Conservation (phyloP, 2,888 invertebrate species). For the Drosophila demipolita region DNA sequence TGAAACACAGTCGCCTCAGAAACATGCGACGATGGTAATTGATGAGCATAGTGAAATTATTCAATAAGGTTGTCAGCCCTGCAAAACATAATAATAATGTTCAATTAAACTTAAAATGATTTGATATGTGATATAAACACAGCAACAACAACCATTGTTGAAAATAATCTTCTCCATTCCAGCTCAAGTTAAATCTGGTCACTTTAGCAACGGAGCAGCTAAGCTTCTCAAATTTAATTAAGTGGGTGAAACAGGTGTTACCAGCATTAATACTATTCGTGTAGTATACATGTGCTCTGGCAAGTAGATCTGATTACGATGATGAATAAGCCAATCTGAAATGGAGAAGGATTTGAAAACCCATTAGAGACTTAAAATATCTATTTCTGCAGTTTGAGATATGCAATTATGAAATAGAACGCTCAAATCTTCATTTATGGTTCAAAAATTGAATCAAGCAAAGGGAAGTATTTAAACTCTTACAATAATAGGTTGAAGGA, state of each 20-base stretch:
- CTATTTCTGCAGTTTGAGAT: neutral
- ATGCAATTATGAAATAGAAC: neutral
- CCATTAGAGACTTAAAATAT: neutral
- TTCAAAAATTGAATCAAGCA: neutral
- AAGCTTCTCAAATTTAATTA: conserved; percentile 37
- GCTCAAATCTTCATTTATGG: neutral
- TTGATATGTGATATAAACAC: conserved; percentile 38
- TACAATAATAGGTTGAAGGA: neutral
- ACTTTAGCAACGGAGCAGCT: conserved; percentile 1
- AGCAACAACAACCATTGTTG: conserved; percentile 2
- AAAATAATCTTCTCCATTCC: conserved; percentile 10
- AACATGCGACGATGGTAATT: conserved; percentile 9
- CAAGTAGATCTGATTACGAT: conserved; percentile 31
- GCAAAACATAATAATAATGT: conserved; percentile 42
- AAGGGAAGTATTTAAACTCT: neutral
- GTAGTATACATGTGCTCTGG: conserved; percentile 2
- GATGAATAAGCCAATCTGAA: conserved; percentile 27
- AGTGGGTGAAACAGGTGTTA: conserved; percentile 37
- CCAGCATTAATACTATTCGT: neutral
- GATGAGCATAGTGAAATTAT: conserved; percentile 35
- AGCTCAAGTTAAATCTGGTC: neutral
- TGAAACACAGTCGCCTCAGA: neutral
- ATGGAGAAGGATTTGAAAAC: neutral
- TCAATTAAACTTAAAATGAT: conserved; percentile 48
- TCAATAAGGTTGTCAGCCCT: conserved; percentile 10